A percentile compares a stretch with the other conserved stretches of the same genome.
These are phyloP conservation scores for Gnathochromis pfefferi DNA, from an alignment of 2,113 vertebrate species.

Conservation along the genomic window DNA sequence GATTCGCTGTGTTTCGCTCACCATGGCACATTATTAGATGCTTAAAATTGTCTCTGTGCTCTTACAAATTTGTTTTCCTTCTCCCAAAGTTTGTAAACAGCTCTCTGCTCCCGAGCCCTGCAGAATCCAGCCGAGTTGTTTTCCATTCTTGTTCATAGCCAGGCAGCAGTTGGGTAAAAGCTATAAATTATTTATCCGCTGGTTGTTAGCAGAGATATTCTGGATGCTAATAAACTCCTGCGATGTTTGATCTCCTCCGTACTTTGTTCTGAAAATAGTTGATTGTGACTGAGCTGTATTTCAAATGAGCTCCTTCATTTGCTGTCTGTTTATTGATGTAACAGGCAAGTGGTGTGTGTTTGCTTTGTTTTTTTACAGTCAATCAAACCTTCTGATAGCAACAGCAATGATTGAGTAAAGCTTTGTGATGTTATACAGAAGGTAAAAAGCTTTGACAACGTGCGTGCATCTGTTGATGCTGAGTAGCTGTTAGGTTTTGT, in stretches of 20 bases:
- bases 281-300: slow-evolving; percentile 29
- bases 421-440: background rate
- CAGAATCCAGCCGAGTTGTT: slow-evolving; percentile 29
- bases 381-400: background rate
- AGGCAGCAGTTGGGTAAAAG: slow-evolving; percentile 55
- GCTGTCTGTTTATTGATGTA: slow-evolving; percentile 17
- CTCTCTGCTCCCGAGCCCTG: background rate
- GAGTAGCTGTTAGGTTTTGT: background rate
- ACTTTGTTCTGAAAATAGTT: slow-evolving; percentile 47
- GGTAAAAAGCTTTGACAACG: background rate
- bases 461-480: background rate
- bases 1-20: background rate
- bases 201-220: slow-evolving; percentile 53
- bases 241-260: slow-evolving; percentile 56
- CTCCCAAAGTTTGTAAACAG: slow-evolving; percentile 22
- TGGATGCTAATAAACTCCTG: slow-evolving; percentile 61
- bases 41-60: slow-evolving; percentile 1
- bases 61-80: slow-evolving; percentile 7
- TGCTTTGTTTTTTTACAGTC: background rate
- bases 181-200: slow-evolving; percentile 59
- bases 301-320: slow-evolving; percentile 20
- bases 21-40: background rate
- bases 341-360: background rate
- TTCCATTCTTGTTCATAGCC: slow-evolving; percentile 28
- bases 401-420: background rate